These are phyloP conservation scores for Parascotia fuliginaria DNA, from an alignment of 2,888 invertebrate genomes.

Conservation along the genomic window DNA sequence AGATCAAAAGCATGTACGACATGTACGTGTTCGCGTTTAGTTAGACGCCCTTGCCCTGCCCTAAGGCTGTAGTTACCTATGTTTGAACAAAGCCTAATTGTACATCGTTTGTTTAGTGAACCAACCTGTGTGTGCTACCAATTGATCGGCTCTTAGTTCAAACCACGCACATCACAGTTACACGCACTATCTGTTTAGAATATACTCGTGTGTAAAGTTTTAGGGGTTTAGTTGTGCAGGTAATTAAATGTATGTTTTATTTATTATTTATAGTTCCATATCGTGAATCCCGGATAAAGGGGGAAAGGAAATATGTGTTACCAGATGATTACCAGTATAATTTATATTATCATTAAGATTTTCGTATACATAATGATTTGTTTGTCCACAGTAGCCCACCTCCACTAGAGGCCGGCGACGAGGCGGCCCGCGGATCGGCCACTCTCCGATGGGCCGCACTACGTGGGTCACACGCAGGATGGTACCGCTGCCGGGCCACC, in stretches of 20 bases:
- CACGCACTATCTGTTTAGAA: not conserved
- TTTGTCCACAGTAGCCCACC: conserved; percentile 58
- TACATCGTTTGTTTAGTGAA: not conserved
- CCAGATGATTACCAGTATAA: no score
- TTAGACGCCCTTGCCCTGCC: not conserved
- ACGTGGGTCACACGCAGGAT: conserved; percentile 93
- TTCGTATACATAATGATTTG: not conserved
- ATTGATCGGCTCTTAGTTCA: not conserved
- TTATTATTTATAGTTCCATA: no score
- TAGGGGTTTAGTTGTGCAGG: no score
- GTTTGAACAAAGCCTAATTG: not conserved
- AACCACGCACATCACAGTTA: not conserved
- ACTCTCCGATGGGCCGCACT: conserved; percentile 94
- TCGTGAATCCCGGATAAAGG: no score
- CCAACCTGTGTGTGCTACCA: not conserved
- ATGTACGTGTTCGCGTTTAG: not conserved
- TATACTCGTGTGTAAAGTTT: no score
- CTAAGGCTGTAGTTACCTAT: not conserved
- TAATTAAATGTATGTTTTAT: no score
- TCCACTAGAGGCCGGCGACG: conserved; percentile 55
- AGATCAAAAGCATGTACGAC: no score
- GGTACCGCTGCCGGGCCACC: conserved; percentile 96
- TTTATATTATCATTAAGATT: no score
- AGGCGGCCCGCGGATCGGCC: conserved; percentile 71
- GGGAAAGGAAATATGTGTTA: no score